Conservation (phyloP, 2,113 vertebrate genomes). For the Larimichthys polyactis region DNA sequence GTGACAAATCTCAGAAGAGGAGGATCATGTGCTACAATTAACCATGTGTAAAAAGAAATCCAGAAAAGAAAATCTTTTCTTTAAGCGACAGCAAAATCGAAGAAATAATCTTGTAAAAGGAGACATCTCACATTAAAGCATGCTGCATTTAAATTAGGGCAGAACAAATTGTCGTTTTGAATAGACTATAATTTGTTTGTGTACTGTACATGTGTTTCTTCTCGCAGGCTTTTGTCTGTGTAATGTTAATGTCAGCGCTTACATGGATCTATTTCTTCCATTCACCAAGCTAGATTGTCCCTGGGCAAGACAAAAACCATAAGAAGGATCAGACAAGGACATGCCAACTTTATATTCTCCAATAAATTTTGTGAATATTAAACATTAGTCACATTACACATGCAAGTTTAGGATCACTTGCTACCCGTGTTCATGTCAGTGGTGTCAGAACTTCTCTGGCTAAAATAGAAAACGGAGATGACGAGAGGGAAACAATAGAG, state of each 20-base stretch:
- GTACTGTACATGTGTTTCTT: conserved; percentile 5
- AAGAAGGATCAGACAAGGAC: conserved; percentile 22
- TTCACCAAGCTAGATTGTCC: conserved; percentile 25
- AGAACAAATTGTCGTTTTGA: background rate
- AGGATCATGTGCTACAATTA: background rate
- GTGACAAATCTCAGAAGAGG: background rate
- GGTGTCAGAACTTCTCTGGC: background rate
- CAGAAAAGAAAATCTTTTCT: background rate
- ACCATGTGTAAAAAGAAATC: conserved; percentile 1
- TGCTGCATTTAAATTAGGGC: background rate
- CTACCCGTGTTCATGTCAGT: background rate
- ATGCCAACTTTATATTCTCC: background rate
- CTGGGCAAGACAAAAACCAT: conserved; percentile 9
- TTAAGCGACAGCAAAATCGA: background rate
- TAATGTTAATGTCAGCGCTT: conserved; percentile 6
- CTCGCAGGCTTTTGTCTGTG: conserved; percentile 25
- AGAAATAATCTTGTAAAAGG: background rate
- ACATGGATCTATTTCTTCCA: conserved; percentile 20
- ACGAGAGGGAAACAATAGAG: conserved; percentile 25
- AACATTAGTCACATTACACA: background rate
- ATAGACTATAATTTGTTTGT: background rate
- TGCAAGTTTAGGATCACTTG: background rate
- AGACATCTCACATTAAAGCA: background rate
- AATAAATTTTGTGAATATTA: background rate
- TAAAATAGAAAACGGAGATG: background rate